Percentiles rank a stretch among this genome's conserved stretches.
phyloP scores from a whole-genome alignment of 2,113 vertebrate species.

The Pseudopipra pipra region DNA sequence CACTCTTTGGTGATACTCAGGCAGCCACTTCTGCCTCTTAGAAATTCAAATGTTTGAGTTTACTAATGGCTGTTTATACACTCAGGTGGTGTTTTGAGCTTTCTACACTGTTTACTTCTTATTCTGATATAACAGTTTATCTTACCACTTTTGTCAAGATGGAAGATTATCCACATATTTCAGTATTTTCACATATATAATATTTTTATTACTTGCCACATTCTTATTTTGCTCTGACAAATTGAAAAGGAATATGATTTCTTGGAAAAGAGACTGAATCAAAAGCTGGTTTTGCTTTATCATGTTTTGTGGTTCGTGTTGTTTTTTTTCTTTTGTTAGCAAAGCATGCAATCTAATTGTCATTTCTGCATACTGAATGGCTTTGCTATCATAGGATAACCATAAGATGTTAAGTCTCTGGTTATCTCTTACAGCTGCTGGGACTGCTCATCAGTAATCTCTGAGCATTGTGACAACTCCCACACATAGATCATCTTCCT shows the following conservation, averaged over 20 bases:
- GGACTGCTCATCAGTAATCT: background rate
- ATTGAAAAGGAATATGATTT: background rate
- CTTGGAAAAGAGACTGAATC: background rate
- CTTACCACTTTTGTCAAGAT: background rate
- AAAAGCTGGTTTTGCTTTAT: background rate
- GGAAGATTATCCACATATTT: background rate
- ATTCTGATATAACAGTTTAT: background rate
- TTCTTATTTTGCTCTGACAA: background rate
- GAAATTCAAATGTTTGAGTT: constrained; percentile 8
- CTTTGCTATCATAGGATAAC: background rate
- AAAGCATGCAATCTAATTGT: background rate
- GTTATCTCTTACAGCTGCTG: background rate
- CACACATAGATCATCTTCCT: rapidly evolving
- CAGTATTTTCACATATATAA: background rate
- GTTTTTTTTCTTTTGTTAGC: background rate
- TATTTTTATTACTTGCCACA: background rate
- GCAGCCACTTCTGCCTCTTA: background rate
- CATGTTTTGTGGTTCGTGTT: background rate
- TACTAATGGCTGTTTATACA: background rate
- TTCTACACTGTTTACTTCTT: background rate
- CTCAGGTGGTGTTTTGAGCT: background rate
- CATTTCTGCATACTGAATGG: background rate
- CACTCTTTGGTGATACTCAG: background rate
- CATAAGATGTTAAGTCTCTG: background rate
- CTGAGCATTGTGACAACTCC: background rate